A percentile compares a stretch with the other conserved stretches of the same genome.
Evolutionary conservation across 1,140 invertebrate genomes (phyloP).

Genomic region (Cryptotermes secundus): DNA sequence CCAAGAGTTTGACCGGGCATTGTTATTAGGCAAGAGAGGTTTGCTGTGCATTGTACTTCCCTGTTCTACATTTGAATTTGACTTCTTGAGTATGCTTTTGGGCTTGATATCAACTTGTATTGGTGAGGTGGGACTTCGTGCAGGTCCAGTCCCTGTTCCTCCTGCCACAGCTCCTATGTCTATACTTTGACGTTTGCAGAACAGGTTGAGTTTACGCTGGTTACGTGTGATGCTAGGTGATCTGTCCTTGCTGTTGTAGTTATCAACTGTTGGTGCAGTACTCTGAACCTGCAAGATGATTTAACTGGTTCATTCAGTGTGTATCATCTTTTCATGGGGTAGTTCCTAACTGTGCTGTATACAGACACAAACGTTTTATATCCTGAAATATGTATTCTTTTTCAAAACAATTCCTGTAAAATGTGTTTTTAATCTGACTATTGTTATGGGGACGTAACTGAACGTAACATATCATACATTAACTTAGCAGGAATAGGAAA

Average conservation of each 20-base stretch:
- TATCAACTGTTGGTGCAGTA: constrained; percentile 39
- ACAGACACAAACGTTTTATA: no score
- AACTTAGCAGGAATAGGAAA: no score
- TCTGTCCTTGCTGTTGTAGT: constrained; percentile 38
- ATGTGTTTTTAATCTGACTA: no score
- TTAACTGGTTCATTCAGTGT: no score
- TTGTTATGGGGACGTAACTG: no score
- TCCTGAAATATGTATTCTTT: no score
- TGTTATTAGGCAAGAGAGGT: constrained; percentile 34
- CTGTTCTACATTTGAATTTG: constrained; percentile 43
- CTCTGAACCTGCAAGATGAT: constrained; percentile 39
- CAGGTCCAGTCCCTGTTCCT: not conserved
- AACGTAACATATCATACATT: no score
- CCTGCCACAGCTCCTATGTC: constrained; percentile 27
- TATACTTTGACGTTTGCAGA: constrained; percentile 33
- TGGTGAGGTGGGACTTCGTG: constrained; percentile 37
- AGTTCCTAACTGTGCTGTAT: no score
- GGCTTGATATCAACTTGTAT: constrained; percentile 39
- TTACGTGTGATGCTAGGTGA: constrained; percentile 37
- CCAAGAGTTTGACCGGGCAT: constrained; percentile 36
- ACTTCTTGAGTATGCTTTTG: constrained; percentile 46
- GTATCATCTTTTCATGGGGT: no score
- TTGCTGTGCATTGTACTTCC: constrained; percentile 40
- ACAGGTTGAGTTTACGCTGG: constrained; percentile 34
- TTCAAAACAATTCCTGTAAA: no score